These are phyloP conservation scores for Pangasius djambal DNA, from an alignment of 2,797 vertebrate species.

Conservation along the genomic window DNA sequence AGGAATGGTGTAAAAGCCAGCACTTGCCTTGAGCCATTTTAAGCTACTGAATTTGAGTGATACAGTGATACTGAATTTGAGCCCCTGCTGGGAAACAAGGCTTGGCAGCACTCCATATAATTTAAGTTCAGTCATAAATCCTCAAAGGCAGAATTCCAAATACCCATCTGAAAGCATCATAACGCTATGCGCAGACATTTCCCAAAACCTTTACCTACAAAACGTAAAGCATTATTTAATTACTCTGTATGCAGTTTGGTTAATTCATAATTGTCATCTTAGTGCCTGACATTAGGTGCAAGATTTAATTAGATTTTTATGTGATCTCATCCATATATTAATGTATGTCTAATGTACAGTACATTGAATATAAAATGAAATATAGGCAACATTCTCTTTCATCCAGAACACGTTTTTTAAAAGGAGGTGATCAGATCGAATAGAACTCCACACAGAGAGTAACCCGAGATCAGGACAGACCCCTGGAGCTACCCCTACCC, in stretches of 20 bases:
- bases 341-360: background rate
- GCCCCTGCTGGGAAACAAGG: background rate
- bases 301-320: background rate
- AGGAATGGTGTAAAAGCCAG: background rate
- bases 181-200: background rate
- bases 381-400: background rate
- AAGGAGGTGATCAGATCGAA: background rate
- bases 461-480: background rate
- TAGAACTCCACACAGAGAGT: background rate
- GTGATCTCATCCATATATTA: background rate
- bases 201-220: background rate
- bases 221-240: background rate
- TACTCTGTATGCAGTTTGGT: background rate
- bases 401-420: background rate
- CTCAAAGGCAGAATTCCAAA: slow-evolving; percentile 9
- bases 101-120: slow-evolving; percentile 16
- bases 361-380: background rate
- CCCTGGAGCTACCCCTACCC: background rate
- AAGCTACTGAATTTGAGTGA: slow-evolving; percentile 17
- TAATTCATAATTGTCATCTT: background rate
- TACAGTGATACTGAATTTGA: background rate
- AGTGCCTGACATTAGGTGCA: background rate
- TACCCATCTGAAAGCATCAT: background rate
- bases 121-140: slow-evolving; percentile 8
- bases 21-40: slow-evolving; percentile 9